Evolutionary conservation across 2,888 invertebrate species (phyloP).

Genomic region (Augochlorella aurata): DNA sequence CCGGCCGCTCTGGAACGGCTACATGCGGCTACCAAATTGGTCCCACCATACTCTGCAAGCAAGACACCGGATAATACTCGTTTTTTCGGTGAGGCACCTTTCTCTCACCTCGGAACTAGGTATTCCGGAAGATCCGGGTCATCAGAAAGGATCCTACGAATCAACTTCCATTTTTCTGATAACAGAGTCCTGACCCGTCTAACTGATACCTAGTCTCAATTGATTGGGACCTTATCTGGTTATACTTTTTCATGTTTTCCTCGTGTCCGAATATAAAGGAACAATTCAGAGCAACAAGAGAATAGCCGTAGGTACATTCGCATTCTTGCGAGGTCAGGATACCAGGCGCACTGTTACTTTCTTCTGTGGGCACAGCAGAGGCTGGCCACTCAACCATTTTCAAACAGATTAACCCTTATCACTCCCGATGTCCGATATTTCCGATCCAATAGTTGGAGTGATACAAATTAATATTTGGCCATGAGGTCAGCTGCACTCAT

Average conservation of each 20-base stretch:
- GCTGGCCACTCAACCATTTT: background rate
- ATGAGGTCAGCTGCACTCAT: background rate
- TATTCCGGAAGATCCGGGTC: background rate
- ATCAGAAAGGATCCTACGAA: background rate
- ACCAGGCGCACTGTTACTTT: conserved; percentile 16
- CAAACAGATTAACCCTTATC: background rate
- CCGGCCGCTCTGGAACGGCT: background rate
- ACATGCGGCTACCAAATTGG: conserved; percentile 4
- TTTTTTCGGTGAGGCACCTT: background rate
- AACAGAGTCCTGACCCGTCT: too few relatives aligned
- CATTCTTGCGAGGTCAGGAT: conserved; percentile 37
- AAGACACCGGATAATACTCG: background rate
- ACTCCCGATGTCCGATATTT: too few relatives aligned
- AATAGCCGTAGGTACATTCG: conserved; percentile 2
- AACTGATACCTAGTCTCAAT: too few relatives aligned
- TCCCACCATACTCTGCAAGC: background rate
- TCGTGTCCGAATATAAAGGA: too few relatives aligned
- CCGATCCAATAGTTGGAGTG: too few relatives aligned
- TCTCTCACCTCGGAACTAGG: background rate
- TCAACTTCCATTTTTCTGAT: background rate
- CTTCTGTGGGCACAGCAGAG: conserved; percentile 11
- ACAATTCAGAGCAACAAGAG: conserved; percentile 1
- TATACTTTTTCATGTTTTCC: background rate
- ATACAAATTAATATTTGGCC: too few relatives aligned
- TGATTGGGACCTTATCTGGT: too few relatives aligned